Base-by-base conservation (phyloP, 2,113 vertebrate genomes). In the Colistium nudipinnis region DNA sequence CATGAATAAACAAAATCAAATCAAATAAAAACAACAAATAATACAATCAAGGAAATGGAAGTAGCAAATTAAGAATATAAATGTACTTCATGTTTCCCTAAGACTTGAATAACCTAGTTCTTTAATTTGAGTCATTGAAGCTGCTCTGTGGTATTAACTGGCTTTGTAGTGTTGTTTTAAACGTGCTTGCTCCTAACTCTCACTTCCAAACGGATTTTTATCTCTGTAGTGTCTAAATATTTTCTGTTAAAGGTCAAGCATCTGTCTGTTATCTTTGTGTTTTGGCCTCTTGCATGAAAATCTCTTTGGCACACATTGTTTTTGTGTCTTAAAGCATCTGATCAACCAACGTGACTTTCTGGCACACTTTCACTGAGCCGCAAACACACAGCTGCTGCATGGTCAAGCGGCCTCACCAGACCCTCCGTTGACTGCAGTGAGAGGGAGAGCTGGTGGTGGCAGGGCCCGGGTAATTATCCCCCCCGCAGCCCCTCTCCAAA, bases 381-480 rank as follows among this genome's bases (percentile, higher is more conserved):
- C 48, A 30, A 52, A 17, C 55, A 65, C 69, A 76, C 85, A 83
- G 85, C 83, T 86, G 83, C 78, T 59, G 41, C 39, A 45, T 16
- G 72, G 54, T 73, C 73, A 74, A 79, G 61, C 57, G 43, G 64
- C 59, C 41, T 78, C 76, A 80, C 70, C 47, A 76, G 81, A 74
- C 70, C 63, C 20, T n/a, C 52, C 12, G 76, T 76, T 72, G 68
- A 56, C 57, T 35, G 63, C 55, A 70, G 53, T 76, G 48, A 47
- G 54, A 62, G 9, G 6, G 56, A 57, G 10, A 48, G 31, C 9
- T 43, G n/a, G n/a, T n/a, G n/a, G 62, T 24, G 60, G 16, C 67
- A 59, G 76, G n/a, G n/a, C n/a, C 77, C 70, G 47, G 74, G 49
- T 70, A 25, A 80, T 73, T 76, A 74, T 41, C 67, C 78, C 63